A percentile compares a stretch with the other conserved stretches of the same genome.
These are phyloP conservation scores for Triops cancriformis DNA, from an alignment of 1,140 invertebrate species.

Conservation along the genomic window DNA sequence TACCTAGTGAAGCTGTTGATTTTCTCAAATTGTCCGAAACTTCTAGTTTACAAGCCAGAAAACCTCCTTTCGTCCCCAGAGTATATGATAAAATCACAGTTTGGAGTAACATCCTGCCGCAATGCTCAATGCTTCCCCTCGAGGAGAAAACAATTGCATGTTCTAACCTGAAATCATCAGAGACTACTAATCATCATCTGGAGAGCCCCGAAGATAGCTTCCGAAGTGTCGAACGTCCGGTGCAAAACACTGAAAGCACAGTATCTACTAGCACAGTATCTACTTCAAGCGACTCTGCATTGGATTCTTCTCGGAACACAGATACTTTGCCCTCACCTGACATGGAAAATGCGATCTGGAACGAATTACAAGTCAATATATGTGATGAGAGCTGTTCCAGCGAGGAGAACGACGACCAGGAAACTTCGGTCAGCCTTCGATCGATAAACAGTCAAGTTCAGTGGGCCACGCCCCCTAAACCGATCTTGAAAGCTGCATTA, in stretches of 20 bases:
- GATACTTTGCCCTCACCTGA: not conserved
- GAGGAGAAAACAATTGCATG: not conserved
- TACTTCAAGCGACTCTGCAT: not conserved
- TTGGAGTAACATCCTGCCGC: not conserved
- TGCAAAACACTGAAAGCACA: not conserved
- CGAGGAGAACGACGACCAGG: not conserved
- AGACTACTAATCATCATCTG: not conserved
- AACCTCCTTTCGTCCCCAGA: slow-evolving; percentile 18
- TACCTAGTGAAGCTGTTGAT: slow-evolving; percentile 47
- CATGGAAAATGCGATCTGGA: not conserved
- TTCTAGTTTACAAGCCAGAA: not conserved
- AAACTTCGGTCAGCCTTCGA: not conserved
- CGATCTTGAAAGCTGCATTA: slow-evolving; percentile 68
- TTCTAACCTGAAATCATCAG: not conserved
- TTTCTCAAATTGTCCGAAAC: slow-evolving; percentile 31
- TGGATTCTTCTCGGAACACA: not conserved
- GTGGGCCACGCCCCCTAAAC: slow-evolving; percentile 70
- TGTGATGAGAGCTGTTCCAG: not conserved
- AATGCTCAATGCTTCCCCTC: not conserved
- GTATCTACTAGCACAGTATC: not conserved
- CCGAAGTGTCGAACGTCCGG: not conserved
- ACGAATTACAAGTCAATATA: not conserved
- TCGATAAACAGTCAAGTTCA: not conserved
- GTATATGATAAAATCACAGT: not conserved
- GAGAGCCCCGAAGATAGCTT: not conserved